Evolutionary conservation across 2,888 invertebrate genomes (phyloP), one percentile per base, ranked within the genome.

Genomic region (Polyommatus iphigenia): DNA sequence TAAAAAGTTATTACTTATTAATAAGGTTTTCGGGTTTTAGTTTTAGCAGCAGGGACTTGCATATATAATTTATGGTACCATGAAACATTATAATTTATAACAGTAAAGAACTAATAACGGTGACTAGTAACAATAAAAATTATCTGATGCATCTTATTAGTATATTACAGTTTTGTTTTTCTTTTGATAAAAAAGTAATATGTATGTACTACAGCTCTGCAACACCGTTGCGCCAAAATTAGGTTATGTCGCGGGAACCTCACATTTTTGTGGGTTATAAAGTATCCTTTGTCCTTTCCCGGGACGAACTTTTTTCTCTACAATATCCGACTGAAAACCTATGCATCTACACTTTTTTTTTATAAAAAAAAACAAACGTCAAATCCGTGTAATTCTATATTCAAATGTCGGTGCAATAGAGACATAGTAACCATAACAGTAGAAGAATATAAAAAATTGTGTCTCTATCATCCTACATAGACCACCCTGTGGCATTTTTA

Each of bases 321-420:
- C 57, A 5, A 57, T 3, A 59, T 20, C 2, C 18, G 20, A 2
- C 7, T 18, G 3, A 59, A 59, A 59, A 59, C 57, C n/a, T 57
- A 20, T 59, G 57, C 20, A 18, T 59, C 24, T 29, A 29, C 8
- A 0, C 10, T 24, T 29, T 67, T n/a, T n/a, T n/a, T n/a, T n/a
- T n/a, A n/a, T n/a, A 6, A 15, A 29, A 67, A 67, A 67, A 32
- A 67, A 24, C 20, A 20, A 59, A 59, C 8, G 8, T 62, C 62
- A 62, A 62, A 62, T 62, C 20, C 24, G 62, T 67, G 67, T 29
- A 67, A 67, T 67, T 29, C 29, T 67, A 67, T 67, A 67, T 67
- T 67, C 29, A 67, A 67, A 67, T 18, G 15, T 29, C 67, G 8
- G 24, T 62, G 67, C 13, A 24, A 62, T 59, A 10, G 29, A 67